Base-by-base conservation (phyloP, 2,113 vertebrate species). In the Carassius carassius region DNA sequence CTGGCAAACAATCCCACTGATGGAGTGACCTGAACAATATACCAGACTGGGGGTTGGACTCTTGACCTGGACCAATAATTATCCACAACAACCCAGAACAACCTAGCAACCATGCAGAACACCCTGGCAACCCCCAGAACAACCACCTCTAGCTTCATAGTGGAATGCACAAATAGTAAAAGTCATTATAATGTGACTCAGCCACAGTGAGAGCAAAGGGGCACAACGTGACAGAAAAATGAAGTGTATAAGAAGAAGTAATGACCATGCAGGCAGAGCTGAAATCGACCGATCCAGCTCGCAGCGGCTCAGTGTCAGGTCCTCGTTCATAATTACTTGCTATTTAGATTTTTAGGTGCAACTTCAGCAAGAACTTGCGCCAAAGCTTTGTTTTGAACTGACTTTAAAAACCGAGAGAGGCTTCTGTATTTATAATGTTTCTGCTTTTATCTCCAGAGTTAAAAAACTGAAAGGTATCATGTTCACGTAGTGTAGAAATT, bases 331-430 rank as follows among this genome's bases (percentile, higher is more conserved):
- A 84, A 84, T 84, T 81, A 58, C 73, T 84, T 78, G 32, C 85
- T 62, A 78, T 84, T 84, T 84, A 54, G 14, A 84, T 65, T 54
- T 88, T 88, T 80, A 23, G 11, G 76, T 78, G 85, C 78, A 86
- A 78, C 85, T 44, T 88, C 87, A 86, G 83, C 87, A 78, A 84
- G 72, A 84, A 84, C 47, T 63, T 73, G 65, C 0, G 60, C 60
- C 78, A 81, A 51, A 67, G 62, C 23, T 81, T 65, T 29, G 62
- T 44, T 81, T 47, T 81, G 44, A 81, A 67, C 60, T 49, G 17
- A 32, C 47, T 70, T 37, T 47, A 3, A 47, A 47, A 47, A 47
- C 44, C 44, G 3, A 47, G 44, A 47, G 44, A 47, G 11, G 44
- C 44, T 47, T 47, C 44, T 3, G 44, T 12, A 47, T 47, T 47